Evolutionary conservation across 2,888 invertebrate genomes (phyloP), one percentile per base, ranked within the genome.

Genomic region (Agonopterix subpropinquella): DNA sequence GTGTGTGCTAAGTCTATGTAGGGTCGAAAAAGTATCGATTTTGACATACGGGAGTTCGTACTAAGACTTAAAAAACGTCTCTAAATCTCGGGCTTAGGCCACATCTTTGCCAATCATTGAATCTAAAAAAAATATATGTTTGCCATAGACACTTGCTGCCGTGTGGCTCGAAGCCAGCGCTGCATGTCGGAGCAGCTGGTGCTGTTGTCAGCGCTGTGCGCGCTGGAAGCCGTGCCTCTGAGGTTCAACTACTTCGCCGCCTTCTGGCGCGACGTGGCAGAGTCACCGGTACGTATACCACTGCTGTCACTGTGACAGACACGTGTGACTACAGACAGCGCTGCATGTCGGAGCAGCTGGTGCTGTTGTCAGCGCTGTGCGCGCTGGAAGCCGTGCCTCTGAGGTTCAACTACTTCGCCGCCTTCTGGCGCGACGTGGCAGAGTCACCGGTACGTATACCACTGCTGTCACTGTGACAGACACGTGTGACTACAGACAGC

Each of bases 341-440:
- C 66, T 94, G 94, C 65, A 92, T 98, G 81, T 94, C 94, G 47
- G 95, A 96, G 67, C 93, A 94, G 48, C 89, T 98, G 58, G 94
- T 98, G 53, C 93, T 94, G 69, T 86, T 98, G 57, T 96, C 96
- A 71, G 95, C 95, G 49, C 92, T 97, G 90, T 94, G 97, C 47
- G 98, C 97, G 51, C 94, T 96, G 59, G 98, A 98, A 85, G 97
- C 94, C 45, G 95, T 95, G 43, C 96, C 96, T 1, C 88, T 98
- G 55, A 94, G 96, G 83, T 93, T 96, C 69, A 95, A 94, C 54
- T 92, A 94, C 73, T 98, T 98, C 81, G 96, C 98, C 11, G 94
- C 96, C 67, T 92, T 98, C 66, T 98, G 97, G 98, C 90, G 95
- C 53, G 97, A 97, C 73, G 95, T 97, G 47, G 92, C 94, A 65